Evolutionary conservation across 2,888 invertebrate genomes (phyloP).

Genomic region (Hololepta plana): DNA sequence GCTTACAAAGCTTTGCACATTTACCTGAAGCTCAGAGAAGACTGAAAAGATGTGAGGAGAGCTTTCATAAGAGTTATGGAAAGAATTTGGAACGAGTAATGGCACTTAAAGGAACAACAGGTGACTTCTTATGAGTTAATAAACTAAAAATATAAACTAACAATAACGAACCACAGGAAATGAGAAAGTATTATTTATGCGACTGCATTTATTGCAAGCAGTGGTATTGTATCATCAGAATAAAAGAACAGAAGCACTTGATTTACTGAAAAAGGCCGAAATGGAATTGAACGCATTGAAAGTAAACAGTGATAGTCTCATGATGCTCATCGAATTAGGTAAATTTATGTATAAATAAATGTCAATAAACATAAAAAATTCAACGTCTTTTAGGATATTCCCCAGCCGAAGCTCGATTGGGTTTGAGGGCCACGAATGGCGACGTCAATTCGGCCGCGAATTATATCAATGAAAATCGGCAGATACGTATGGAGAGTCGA

Average conservation of each 20-base stretch:
- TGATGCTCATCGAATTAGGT: slow-evolving; percentile 39
- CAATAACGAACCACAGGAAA: slow-evolving; percentile 29
- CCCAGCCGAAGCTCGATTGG: slow-evolving; percentile 47
- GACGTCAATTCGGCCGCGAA: slow-evolving; percentile 42
- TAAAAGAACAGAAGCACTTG: slow-evolving; percentile 39
- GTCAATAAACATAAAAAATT: neutral
- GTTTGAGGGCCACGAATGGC: slow-evolving; percentile 40
- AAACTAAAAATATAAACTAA: slow-evolving; percentile 1
- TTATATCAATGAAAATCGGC: slow-evolving; percentile 38
- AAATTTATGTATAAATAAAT: slow-evolving; percentile 5
- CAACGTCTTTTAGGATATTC: slow-evolving; percentile 35
- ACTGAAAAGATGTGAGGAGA: slow-evolving; percentile 45
- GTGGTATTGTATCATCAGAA: slow-evolving; percentile 65
- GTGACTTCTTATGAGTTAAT: slow-evolving; percentile 16
- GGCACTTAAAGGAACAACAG: slow-evolving; percentile 38
- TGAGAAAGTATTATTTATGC: slow-evolving; percentile 57
- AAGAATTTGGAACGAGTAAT: slow-evolving; percentile 40
- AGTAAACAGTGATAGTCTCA: slow-evolving; percentile 36
- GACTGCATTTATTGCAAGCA: slow-evolving; percentile 63
- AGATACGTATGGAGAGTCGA: slow-evolving; percentile 30
- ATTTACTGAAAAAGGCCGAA: slow-evolving; percentile 42
- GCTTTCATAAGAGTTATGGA: slow-evolving; percentile 47
- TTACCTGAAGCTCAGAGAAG: slow-evolving; percentile 56
- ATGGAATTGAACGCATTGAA: slow-evolving; percentile 42
- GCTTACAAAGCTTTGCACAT: slow-evolving; percentile 50